These are phyloP conservation scores for Acyrthosiphon pisum DNA, from an alignment of 1,140 invertebrate genomes.

Conservation along the genomic window DNA sequence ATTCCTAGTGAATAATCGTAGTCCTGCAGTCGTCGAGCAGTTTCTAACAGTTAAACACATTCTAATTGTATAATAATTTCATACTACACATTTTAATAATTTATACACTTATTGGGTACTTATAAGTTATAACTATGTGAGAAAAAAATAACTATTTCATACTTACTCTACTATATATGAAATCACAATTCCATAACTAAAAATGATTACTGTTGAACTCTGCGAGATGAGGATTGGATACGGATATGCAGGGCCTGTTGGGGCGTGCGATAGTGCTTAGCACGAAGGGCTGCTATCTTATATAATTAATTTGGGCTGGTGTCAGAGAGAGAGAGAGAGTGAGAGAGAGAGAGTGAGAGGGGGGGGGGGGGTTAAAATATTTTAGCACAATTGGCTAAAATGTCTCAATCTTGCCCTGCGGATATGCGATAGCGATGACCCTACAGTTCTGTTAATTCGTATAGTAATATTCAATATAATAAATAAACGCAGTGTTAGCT, in stretches of 20 bases:
- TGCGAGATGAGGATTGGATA: neutral
- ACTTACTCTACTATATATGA: neutral
- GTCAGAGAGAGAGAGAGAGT: no score
- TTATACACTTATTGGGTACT: neutral
- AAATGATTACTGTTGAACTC: neutral
- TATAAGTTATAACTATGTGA: no score
- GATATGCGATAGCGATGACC: no score
- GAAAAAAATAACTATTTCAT: neutral
- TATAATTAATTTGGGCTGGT: no score
- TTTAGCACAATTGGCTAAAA: no score
- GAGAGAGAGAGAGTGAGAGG: no score
- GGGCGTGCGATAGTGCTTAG: no score
- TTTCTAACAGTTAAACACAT: neutral
- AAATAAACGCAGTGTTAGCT: neutral
- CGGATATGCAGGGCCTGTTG: no score
- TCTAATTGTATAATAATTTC: neutral
- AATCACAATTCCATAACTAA: neutral
- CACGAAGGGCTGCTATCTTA: no score
- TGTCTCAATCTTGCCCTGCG: no score
- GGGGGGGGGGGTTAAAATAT: no score
- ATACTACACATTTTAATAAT: neutral
- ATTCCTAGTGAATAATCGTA: neutral
- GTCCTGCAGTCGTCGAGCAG: neutral
- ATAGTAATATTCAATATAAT: neutral
- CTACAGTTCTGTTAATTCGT: neutral